Conservation (phyloP, 2,797 vertebrate species). For the Notolepis coatsorum region DNA sequence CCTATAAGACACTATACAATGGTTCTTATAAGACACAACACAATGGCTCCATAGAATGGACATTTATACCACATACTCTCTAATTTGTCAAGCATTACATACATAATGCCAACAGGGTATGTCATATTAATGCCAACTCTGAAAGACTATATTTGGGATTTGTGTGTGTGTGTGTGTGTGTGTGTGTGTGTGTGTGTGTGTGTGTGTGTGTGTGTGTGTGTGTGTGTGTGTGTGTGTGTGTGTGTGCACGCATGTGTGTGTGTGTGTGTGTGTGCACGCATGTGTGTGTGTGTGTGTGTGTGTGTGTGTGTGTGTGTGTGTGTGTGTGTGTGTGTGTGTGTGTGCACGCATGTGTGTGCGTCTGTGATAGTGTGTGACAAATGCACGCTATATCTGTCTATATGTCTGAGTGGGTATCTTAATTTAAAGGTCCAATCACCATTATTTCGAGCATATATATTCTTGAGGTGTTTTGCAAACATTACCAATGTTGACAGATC, state of each 20-base stretch:
- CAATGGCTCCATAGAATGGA: constrained; percentile 11
- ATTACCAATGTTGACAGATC: too few relatives aligned
- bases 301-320: neutral
- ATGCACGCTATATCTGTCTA: neutral
- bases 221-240: neutral
- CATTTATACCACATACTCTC: constrained; percentile 12
- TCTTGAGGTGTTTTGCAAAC: too few relatives aligned
- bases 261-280: neutral
- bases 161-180: too few relatives aligned
- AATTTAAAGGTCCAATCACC: too few relatives aligned
- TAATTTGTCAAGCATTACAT: constrained; percentile 1
- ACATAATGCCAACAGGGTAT: neutral
- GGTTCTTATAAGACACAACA: too few relatives aligned
- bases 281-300: neutral
- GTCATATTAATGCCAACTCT: neutral
- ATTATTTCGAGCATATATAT: too few relatives aligned
- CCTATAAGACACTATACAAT: constrained; percentile 54
- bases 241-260: neutral
- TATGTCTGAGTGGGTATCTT: constrained; percentile 43
- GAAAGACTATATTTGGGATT: too few relatives aligned
- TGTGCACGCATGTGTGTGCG: constrained; percentile 8
- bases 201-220: neutral
- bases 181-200: neutral
- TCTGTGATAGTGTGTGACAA: too few relatives aligned
- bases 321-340: constrained; percentile 1